Evolutionary conservation across 2,888 invertebrate species (phyloP).

Genomic region (Seira ritae): DNA sequence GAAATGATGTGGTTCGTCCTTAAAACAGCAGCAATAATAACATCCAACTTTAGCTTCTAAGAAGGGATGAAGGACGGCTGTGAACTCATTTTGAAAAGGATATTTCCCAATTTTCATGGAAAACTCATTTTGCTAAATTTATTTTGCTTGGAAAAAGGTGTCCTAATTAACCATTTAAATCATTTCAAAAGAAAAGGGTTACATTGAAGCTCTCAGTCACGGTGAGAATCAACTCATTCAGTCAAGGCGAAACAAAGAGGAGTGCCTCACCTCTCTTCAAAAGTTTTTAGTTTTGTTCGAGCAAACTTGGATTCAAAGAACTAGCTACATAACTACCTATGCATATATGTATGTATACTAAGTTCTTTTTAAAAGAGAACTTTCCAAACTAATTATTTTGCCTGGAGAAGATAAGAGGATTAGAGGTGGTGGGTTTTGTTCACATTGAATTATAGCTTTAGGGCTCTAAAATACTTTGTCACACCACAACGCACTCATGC

Average conservation of each 20-base stretch:
- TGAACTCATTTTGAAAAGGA: too few relatives aligned
- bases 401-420: constrained; percentile 34
- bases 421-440: background rate
- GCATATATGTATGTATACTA: too few relatives aligned
- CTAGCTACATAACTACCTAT: background rate
- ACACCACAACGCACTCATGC: background rate
- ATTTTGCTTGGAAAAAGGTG: background rate
- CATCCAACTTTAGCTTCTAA: too few relatives aligned
- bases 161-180: background rate
- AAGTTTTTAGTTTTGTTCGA: background rate
- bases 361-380: background rate
- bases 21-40: too few relatives aligned
- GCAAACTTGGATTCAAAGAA: background rate
- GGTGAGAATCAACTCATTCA: background rate
- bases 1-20: too few relatives aligned
- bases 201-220: background rate
- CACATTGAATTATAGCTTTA: background rate
- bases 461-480: background rate
- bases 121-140: too few relatives aligned
- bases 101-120: too few relatives aligned
- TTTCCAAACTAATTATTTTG: constrained; percentile 27
- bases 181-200: background rate
- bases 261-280: too few relatives aligned
- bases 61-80: too few relatives aligned
- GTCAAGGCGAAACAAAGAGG: too few relatives aligned